Percentiles rank a stretch among this genome's conserved stretches.
Evolutionary conservation across 2,888 invertebrate genomes (phyloP).

Genomic region (Lamellibrachia columna): DNA sequence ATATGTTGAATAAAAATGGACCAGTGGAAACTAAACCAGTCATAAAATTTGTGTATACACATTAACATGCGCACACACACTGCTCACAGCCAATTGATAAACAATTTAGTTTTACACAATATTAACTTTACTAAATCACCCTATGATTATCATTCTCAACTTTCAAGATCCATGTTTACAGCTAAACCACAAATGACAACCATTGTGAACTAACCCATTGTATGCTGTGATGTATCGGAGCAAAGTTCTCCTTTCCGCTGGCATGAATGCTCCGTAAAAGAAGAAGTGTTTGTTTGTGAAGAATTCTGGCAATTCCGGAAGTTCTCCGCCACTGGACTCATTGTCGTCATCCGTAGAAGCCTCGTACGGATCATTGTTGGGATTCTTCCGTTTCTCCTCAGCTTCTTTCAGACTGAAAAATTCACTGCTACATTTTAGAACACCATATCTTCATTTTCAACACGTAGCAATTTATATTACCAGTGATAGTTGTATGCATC

Average conservation of each 20-base stretch:
- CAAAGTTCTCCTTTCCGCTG: slow-evolving; percentile 47
- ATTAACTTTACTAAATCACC: slow-evolving; percentile 19
- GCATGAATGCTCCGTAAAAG: slow-evolving; percentile 58
- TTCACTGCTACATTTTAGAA: neutral
- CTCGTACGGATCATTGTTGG: slow-evolving; percentile 47
- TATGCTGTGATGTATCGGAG: slow-evolving; percentile 70
- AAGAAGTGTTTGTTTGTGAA: slow-evolving; percentile 60
- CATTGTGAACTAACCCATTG: slow-evolving; percentile 69
- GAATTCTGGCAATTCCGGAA: slow-evolving; percentile 47
- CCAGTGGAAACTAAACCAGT: neutral
- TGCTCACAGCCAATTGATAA: too few species aligned
- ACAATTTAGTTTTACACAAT: neutral
- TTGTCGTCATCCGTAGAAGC: slow-evolving; percentile 53
- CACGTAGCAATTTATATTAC: neutral
- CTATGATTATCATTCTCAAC: neutral
- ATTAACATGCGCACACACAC: too few species aligned
- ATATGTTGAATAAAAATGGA: neutral
- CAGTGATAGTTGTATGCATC: too few species aligned
- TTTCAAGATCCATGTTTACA: neutral
- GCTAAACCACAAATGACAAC: neutral
- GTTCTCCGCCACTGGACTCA: slow-evolving; percentile 26
- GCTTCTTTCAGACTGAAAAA: neutral
- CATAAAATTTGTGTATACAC: neutral
- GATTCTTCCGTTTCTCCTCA: neutral
- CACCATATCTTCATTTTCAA: neutral